Percentiles rank a stretch among this genome's conserved stretches.
These are phyloP conservation scores for Mastacembelus armatus DNA, from an alignment of 2,797 vertebrate species.

Conservation along the genomic window DNA sequence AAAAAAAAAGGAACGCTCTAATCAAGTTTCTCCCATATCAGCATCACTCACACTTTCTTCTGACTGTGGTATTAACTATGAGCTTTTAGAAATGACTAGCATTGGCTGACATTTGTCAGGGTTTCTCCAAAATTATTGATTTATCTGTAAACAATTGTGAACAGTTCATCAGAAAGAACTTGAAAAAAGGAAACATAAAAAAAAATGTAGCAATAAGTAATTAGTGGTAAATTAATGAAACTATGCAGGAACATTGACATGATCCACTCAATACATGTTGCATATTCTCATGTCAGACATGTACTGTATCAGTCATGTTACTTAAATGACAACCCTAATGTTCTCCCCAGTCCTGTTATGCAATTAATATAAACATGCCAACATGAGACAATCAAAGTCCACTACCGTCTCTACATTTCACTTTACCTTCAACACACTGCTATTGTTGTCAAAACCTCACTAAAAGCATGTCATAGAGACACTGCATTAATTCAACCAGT, in stretches of 20 bases:
- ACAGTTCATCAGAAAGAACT: background rate
- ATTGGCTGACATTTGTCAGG: too few relatives aligned
- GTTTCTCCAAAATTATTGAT: too few relatives aligned
- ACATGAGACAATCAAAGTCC: background rate
- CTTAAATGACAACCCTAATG: background rate
- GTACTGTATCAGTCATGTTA: background rate
- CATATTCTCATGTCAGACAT: background rate
- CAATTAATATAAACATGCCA: background rate
- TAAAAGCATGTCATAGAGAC: slow-evolving; percentile 20
- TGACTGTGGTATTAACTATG: background rate
- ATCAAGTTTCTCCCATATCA: slow-evolving; percentile 7
- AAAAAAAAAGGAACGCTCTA: too few relatives aligned
- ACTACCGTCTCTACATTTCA: slow-evolving; percentile 4
- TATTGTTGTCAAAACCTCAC: slow-evolving; percentile 32
- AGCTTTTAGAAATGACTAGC: background rate
- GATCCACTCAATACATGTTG: background rate
- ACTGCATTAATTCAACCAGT: too few relatives aligned
- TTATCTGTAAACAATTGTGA: too few relatives aligned
- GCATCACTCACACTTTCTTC: background rate
- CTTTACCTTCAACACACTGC: background rate
- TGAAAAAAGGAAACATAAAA: background rate
- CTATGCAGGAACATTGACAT: background rate
- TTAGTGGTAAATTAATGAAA: background rate
- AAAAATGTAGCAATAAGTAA: background rate
- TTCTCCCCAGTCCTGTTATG: background rate